These are phyloP conservation scores for Pogonus chalceus DNA, from an alignment of 1,140 invertebrate species.

Conservation along the genomic window DNA sequence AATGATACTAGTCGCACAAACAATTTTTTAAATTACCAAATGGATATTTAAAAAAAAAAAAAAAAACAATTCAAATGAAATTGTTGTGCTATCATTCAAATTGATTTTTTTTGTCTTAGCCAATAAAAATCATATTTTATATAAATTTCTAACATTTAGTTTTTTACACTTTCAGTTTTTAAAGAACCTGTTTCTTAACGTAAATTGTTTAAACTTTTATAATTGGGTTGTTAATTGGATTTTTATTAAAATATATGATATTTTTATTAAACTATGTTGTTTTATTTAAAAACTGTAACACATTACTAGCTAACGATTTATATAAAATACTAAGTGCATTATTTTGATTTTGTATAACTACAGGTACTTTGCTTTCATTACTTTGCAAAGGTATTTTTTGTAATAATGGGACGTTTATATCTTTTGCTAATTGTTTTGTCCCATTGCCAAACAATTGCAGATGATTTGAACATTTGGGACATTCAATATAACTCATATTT, in stretches of 20 bases:
- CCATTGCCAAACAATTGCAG: conserved; percentile 52
- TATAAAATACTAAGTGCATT: conserved; percentile 46
- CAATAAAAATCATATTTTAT: too few relatives aligned
- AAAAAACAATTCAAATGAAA: too few relatives aligned
- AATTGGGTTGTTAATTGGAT: conserved; percentile 3
- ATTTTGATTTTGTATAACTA: conserved; percentile 59
- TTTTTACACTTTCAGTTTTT: too few relatives aligned
- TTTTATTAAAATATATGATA: conserved; percentile 1
- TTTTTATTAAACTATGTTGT: background rate
- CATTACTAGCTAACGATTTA: conserved; percentile 42
- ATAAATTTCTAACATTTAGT: too few relatives aligned
- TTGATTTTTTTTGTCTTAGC: too few relatives aligned
- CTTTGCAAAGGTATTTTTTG: conserved; percentile 65
- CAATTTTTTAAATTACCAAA: too few relatives aligned
- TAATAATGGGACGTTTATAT: conserved; percentile 49
- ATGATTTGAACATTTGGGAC: conserved; percentile 55
- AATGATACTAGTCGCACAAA: too few relatives aligned
- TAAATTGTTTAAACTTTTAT: background rate
- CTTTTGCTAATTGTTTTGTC: conserved; percentile 40
- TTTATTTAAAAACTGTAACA: background rate
- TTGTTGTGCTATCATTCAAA: too few relatives aligned
- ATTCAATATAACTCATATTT: conserved; percentile 72
- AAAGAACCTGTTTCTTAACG: too few relatives aligned
- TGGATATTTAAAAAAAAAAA: too few relatives aligned
- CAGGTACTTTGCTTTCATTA: conserved; percentile 65